These are phyloP conservation scores for Poicephalus meyeri DNA, from an alignment of 2,113 vertebrate species.

Conservation along the genomic window DNA sequence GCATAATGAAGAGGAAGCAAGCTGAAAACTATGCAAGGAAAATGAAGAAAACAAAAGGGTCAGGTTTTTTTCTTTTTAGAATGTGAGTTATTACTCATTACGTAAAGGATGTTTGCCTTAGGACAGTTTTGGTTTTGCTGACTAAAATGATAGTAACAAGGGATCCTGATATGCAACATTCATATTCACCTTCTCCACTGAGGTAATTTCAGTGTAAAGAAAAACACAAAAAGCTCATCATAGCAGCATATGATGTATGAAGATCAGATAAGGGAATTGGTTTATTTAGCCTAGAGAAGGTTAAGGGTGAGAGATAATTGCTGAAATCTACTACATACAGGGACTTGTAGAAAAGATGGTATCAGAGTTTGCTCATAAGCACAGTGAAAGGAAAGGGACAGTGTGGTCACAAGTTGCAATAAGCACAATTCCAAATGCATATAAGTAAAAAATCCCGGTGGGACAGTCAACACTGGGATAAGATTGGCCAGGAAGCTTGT, in stretches of 20 bases:
- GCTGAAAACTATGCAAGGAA: neutral
- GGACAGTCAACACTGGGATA: rapidly evolving
- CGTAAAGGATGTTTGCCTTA: neutral
- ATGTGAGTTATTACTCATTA: neutral
- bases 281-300: neutral
- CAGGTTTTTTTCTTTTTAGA: neutral
- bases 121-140: neutral
- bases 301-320: neutral
- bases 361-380: neutral
- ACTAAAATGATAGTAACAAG: neutral
- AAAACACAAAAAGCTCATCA: neutral
- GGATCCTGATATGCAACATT: neutral
- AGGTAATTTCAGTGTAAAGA: neutral
- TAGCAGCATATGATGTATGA: neutral
- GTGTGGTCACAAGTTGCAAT: neutral
- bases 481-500: neutral
- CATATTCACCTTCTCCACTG: neutral
- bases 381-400: neutral
- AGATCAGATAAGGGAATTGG: neutral
- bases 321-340: neutral
- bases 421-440: neutral
- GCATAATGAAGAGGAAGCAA: neutral
- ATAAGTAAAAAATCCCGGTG: neutral
- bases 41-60: neutral
- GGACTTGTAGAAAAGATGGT: neutral